Conservation (phyloP, 2,797 vertebrate genomes). For the Trematocara caparti region DNA sequence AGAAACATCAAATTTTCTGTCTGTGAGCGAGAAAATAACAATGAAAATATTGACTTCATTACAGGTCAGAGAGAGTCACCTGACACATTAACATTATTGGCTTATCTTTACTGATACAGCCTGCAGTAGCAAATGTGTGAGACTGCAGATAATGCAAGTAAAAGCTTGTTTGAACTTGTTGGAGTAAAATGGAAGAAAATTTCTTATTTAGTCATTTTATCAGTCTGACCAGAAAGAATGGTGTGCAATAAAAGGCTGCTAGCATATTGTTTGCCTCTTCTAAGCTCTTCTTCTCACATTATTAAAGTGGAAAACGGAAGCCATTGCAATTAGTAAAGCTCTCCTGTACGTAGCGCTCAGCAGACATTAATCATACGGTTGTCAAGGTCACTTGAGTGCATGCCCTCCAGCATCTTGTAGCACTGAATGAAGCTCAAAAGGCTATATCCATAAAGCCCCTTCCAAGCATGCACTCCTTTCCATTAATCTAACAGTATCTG, state of each 20-base stretch:
- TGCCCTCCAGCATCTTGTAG: constrained; percentile 1
- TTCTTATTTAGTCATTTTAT: constrained; percentile 6
- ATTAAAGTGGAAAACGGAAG: constrained; percentile 1
- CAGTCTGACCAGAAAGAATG: neutral
- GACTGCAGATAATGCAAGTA: constrained; percentile 14
- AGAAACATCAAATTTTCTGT: constrained; percentile 21
- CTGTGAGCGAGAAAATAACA: constrained; percentile 10
- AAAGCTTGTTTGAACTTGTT: constrained; percentile 27
- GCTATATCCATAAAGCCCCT: neutral
- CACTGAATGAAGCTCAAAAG: neutral
- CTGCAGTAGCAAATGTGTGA: constrained; percentile 1
- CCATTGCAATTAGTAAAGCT: neutral
- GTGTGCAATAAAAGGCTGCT: constrained; percentile 2
- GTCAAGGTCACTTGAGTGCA: neutral
- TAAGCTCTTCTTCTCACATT: neutral
- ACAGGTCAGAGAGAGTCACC: constrained; percentile 21
- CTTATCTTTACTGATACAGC: constrained; percentile 38
- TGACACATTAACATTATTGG: constrained; percentile 23
- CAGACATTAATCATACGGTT: constrained; percentile 31
- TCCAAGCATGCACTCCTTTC: neutral
- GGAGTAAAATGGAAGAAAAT: constrained; percentile 26
- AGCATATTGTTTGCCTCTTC: neutral
- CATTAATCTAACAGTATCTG: neutral
- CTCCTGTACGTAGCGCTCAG: neutral
- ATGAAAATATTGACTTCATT: constrained; percentile 27